Evolutionary conservation across 2,888 invertebrate genomes (phyloP), one percentile per base, ranked within the genome.

Genomic region (Anthrax anthrax): DNA sequence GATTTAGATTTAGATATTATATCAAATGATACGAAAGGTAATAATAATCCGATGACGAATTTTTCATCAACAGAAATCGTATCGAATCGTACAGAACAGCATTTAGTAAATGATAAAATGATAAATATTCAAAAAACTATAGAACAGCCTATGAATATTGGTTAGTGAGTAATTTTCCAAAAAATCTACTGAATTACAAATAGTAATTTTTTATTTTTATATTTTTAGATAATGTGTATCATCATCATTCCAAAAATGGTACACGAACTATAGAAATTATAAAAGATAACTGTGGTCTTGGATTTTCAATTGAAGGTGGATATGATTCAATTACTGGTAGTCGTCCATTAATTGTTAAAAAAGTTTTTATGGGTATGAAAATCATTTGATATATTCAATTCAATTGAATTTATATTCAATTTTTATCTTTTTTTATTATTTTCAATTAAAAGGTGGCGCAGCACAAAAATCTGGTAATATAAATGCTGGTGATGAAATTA

Each of bases 241-340:
- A n/a, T n/a, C n/a, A n/a, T n/a, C n/a, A n/a, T n/a, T n/a, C n/a
- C n/a, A n/a, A n/a, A n/a, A 18, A 45, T 42, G 48, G 50, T 48
- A 58, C 62, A 52, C 57, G 55, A 52, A 55, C 54, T 51, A 56
- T 61, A 18, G 62, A 63, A 52, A 59, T 63, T 47, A 48, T 60
- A 48, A 84, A 82, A 64, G 86, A 85, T 58, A 89, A 87, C 50
- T 84, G 88, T 52, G 94, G 94, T 6, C 76, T 95, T 47, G 95
- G 95, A 43, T 92, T 95, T 67, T 91, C 92, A 57, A 78, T 95
- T 52, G 92, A 94, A 60, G 95, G 95, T 44, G 95, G 95, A 42
- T 81, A 84, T 55, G 90, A 88, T 65, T 92, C 92, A 19, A 89
- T 89, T 8, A 74, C 80, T 50, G 95, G 95, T 19, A 89, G 94